Conservation (phyloP, 2,888 invertebrate species). For the Caenorhabditis japonica region DNA sequence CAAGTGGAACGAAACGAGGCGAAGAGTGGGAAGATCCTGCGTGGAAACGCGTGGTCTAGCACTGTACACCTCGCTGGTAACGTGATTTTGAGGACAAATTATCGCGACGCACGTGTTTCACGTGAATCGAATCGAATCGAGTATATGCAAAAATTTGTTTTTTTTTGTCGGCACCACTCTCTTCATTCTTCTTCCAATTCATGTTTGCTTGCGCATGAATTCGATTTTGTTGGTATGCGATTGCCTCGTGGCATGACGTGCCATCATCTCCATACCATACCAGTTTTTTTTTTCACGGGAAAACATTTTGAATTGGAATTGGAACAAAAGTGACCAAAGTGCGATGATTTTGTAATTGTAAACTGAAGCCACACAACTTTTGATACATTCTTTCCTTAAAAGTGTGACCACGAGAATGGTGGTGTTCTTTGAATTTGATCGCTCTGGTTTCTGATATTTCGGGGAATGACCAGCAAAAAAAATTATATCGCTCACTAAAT, state of each 20-base stretch:
- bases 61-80: too few relatives aligned
- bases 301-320: background rate
- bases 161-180: slow-evolving; percentile 1
- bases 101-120: slow-evolving; percentile 16
- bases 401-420: slow-evolving; percentile 33
- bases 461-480: slow-evolving; percentile 32
- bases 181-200: slow-evolving; percentile 18
- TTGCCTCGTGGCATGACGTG: too few relatives aligned
- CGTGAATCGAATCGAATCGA: slow-evolving; percentile 44
- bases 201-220: slow-evolving; percentile 45
- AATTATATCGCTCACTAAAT: too few relatives aligned
- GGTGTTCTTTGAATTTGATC: slow-evolving; percentile 47
- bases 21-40: too few relatives aligned
- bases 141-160: too few relatives aligned
- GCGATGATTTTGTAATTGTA: too few relatives aligned
- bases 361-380: background rate
- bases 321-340: background rate
- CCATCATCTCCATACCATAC: slow-evolving; percentile 3
- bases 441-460: slow-evolving; percentile 47
- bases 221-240: slow-evolving; percentile 37
- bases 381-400: slow-evolving; percentile 10
- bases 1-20: slow-evolving; percentile 1
- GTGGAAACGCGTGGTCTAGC: too few relatives aligned
- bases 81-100: too few relatives aligned
- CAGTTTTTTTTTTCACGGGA: too few relatives aligned